phyloP scores from a whole-genome alignment of 2,888 invertebrate genomes.

The Embidobia sp. region DNA sequence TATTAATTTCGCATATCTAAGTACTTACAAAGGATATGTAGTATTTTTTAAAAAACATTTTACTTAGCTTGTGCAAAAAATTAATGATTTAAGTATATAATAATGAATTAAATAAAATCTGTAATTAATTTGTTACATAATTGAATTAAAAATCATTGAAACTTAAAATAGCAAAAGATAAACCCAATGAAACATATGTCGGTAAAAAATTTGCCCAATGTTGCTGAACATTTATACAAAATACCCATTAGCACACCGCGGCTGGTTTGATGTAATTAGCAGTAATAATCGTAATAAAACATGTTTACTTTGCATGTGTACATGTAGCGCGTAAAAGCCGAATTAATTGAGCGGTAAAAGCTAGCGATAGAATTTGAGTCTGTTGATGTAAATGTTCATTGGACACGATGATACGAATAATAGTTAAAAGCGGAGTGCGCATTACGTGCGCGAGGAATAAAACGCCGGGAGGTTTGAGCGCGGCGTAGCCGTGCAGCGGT shows the following conservation, averaged over 20 bases:
- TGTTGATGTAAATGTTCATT: conserved; percentile 61
- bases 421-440: conserved; percentile 51
- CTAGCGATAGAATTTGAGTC: conserved; percentile 32
- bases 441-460: conserved; percentile 22
- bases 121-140: too few relatives aligned
- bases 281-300: conserved; percentile 37
- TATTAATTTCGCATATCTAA: too few relatives aligned
- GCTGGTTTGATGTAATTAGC: conserved; percentile 16
- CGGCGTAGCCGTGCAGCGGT: conserved; percentile 46
- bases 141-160: too few relatives aligned
- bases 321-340: conserved; percentile 39
- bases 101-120: too few relatives aligned
- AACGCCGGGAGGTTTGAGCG: conserved; percentile 42
- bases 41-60: too few relatives aligned
- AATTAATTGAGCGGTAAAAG: conserved; percentile 53
- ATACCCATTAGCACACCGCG: not conserved
- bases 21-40: too few relatives aligned
- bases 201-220: too few relatives aligned
- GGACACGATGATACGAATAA: conserved; percentile 59
- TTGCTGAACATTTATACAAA: too few relatives aligned
- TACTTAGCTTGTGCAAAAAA: too few relatives aligned
- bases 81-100: too few relatives aligned
- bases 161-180: too few relatives aligned
- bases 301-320: conserved; percentile 25
- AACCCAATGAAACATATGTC: too few relatives aligned